Percentiles rank a stretch among this genome's conserved stretches.
These are phyloP conservation scores for Acanthisitta chloris DNA, from an alignment of 2,113 vertebrate species.

Conservation along the genomic window DNA sequence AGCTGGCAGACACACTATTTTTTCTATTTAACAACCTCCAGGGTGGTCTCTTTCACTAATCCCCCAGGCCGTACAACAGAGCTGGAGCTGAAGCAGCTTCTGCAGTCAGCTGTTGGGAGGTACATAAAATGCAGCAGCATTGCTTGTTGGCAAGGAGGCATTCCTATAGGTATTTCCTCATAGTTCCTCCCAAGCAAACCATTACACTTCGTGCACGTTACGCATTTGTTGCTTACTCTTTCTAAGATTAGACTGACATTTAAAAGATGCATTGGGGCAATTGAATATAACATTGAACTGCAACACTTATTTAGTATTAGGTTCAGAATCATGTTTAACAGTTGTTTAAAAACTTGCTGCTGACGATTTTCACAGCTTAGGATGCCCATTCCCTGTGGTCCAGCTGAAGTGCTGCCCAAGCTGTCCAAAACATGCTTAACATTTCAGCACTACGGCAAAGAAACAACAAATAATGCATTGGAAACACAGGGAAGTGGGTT, in stretches of 20 bases:
- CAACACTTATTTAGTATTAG: not conserved
- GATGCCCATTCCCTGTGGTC: not conserved
- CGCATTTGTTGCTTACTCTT: not conserved
- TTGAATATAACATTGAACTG: not conserved
- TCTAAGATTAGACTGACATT: not conserved
- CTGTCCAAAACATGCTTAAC: not conserved
- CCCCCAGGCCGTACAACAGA: constrained; percentile 39
- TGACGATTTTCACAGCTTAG: not conserved
- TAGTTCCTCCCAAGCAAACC: not conserved
- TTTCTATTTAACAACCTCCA: constrained; percentile 60
- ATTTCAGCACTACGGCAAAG: not conserved
- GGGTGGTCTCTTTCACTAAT: constrained; percentile 64
- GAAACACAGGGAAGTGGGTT: not conserved
- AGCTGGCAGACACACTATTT: constrained; percentile 52
- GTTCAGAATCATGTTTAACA: not conserved
- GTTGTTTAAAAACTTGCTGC: not conserved
- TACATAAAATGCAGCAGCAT: not conserved
- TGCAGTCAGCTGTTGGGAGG: constrained; percentile 39
- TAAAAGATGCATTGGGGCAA: not conserved
- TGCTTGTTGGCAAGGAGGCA: not conserved
- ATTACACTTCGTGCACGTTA: not conserved
- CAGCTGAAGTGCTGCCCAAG: not conserved
- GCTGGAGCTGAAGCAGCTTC: constrained; percentile 34
- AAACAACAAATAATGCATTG: not conserved
- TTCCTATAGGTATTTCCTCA: not conserved